These are phyloP conservation scores for Ardeotis arabs DNA, from an alignment of 2,113 vertebrate genomes.

Conservation along the genomic window DNA sequence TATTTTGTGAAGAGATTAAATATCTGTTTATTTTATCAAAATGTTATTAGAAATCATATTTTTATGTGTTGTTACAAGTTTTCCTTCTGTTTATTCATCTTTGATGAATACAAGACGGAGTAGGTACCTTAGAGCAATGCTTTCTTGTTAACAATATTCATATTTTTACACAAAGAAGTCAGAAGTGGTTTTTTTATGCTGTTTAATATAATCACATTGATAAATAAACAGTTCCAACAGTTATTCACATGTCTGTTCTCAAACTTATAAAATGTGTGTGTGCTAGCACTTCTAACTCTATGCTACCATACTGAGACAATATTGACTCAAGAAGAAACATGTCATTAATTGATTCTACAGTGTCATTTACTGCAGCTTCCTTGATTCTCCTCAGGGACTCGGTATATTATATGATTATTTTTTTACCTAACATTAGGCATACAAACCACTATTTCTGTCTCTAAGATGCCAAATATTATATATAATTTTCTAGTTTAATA, in stretches of 20 bases:
- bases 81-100: background rate
- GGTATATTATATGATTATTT: background rate
- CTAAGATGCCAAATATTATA: background rate
- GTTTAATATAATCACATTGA: background rate
- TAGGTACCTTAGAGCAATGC: background rate
- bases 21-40: background rate
- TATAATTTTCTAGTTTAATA: background rate
- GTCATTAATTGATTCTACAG: background rate
- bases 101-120: background rate
- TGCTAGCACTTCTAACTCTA: rapidly evolving
- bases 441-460: background rate
- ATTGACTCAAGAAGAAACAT: background rate
- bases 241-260: rapidly evolving
- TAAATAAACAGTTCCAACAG: background rate
- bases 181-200: background rate
- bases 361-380: background rate
- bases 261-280: background rate
- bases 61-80: background rate
- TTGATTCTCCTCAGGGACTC: background rate
- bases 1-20: background rate
- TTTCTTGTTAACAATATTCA: background rate
- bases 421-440: background rate
- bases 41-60: background rate
- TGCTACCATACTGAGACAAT: background rate
- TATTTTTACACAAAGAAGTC: background rate